Base-by-base conservation (phyloP, 1,140 invertebrate genomes). In the Druon quercuslanigerum region DNA sequence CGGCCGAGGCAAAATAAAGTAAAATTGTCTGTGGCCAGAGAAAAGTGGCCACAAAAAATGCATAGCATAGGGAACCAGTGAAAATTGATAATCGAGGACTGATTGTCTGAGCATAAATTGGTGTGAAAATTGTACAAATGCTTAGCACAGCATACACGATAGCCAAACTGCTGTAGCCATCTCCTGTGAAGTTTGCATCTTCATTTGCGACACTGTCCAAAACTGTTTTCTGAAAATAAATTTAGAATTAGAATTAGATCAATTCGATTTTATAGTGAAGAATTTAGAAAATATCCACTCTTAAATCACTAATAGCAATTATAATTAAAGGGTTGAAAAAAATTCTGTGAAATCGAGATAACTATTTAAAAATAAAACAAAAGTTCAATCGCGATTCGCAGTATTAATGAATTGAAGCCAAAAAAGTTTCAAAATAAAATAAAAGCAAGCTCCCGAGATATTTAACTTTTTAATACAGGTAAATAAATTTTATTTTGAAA, bases 91-190 rank as follows among this genome's bases (percentile, higher is more conserved):
- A 91, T 76, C 97, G 94, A 0, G 97, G 95, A 1, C 97, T 97
- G 0, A 95, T 94, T 72, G 96, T 88, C 71, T 94, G 95, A 75
- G 99, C 96, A 77, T 97, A 93, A 0, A 97, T 97, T 0, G 98
- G 98, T 2, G 97, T 96, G 86, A 97, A 86, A 97, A 98, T 99
- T 88, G 99, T 99, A 86, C 95, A 96, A 6, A 96, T 87, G 0
- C 97, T 96, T 84, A 99, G 96, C 2, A 96, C 94, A 0, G 94
- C 94, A 89, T 99, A 99, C 79, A 99, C 96, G 82, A 99, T 96
- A 8, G 96, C 96, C 85, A 98, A 92, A 81, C 96, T 97, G 0
- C 93, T 95, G 88, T 98, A 99, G 4, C 96, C 98, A 90, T 98
- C 94, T 13, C 96, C 97, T 17, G 92, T 93, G 89, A 98, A 98